phyloP scores from a whole-genome alignment of 1,140 invertebrate genomes.

The Sitobion miscanthi region DNA sequence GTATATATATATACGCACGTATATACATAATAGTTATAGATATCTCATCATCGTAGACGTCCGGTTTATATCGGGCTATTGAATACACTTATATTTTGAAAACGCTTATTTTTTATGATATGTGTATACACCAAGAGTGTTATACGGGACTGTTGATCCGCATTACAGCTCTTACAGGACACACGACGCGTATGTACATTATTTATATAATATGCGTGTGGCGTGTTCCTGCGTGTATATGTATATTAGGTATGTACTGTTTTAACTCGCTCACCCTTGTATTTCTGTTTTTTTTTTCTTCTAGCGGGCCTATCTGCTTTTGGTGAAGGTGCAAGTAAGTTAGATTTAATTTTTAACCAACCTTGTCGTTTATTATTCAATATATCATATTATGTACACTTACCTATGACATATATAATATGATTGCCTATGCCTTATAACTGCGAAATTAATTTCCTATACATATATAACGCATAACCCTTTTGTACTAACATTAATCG shows the following conservation, averaged over 20 bases:
- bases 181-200: not conserved
- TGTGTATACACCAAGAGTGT: not conserved
- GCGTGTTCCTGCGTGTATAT: not conserved
- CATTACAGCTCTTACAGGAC: not conserved
- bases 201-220: not conserved
- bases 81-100: slow-evolving; percentile 35
- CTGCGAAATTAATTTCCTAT: not conserved
- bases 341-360: slow-evolving; percentile 14
- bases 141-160: not conserved
- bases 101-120: slow-evolving; percentile 1
- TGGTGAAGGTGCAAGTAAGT: slow-evolving; percentile 57
- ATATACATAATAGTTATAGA: slow-evolving; percentile 22
- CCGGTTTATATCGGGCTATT: slow-evolving; percentile 29
- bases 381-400: not conserved
- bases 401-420: not conserved
- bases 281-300: slow-evolving; percentile 57
- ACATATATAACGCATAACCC: not conserved
- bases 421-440: not conserved
- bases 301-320: slow-evolving; percentile 48
- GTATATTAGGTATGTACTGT: not conserved
- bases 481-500: not conserved
- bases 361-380: not conserved
- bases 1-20: not conserved
- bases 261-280: slow-evolving; percentile 7
- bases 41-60: slow-evolving; percentile 36